Conservation (phyloP, 2,888 invertebrate species). For the Lasioglossum marginatum region DNA sequence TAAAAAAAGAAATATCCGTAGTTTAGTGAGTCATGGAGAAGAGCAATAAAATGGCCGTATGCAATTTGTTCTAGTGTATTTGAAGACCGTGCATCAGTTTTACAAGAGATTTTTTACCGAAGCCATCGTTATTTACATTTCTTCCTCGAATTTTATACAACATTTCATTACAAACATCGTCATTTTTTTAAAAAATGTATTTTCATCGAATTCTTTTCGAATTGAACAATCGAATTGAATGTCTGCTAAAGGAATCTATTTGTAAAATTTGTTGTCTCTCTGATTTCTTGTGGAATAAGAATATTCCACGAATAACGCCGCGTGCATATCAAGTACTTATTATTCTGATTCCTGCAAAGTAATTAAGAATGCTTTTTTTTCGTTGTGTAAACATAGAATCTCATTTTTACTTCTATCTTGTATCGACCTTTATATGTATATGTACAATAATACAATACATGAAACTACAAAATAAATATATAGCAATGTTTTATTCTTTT, state of each 20-base stretch:
- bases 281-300: not conserved
- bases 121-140: conserved; percentile 53
- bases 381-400: conserved; percentile 61
- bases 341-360: conserved; percentile 38
- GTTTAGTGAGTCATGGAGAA: conserved; percentile 17
- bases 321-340: conserved; percentile 55
- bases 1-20: not conserved
- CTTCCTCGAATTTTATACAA: conserved; percentile 29
- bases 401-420: conserved; percentile 44
- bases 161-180: conserved; percentile 40
- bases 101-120: conserved; percentile 33
- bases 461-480: conserved; percentile 63
- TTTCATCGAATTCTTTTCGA: not conserved
- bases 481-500: conserved; percentile 42
- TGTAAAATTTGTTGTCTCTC: conserved; percentile 16
- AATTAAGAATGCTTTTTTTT: conserved; percentile 51
- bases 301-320: conserved; percentile 39
- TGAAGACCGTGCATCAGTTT: conserved; percentile 39
- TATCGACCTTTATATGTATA: conserved; percentile 52
- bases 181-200: not conserved
- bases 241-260: conserved; percentile 12
- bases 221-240: not conserved
- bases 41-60: conserved; percentile 37
- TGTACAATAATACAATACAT: conserved; percentile 64
- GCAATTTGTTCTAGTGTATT: conserved; percentile 30